Evolutionary conservation across 2,113 vertebrate genomes (phyloP), one percentile per base, ranked within the genome.

Genomic region (Oenanthe oenanthe): DNA sequence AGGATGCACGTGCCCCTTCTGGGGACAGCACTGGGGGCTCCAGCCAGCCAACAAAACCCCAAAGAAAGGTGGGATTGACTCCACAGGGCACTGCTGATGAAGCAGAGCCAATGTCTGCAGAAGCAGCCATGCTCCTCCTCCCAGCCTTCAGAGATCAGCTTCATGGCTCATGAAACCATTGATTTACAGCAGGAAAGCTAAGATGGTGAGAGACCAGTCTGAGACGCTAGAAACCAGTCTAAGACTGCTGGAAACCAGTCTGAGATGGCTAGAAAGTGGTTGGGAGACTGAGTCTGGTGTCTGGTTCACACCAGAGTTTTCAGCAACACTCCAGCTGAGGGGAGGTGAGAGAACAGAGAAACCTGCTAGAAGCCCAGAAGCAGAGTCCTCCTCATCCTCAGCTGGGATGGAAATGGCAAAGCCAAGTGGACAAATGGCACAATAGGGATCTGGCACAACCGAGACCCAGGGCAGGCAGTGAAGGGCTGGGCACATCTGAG

Each of bases 381-480:
- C 40, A 76, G 81, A 50, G 53, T 42, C 26, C n/a, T 73, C 57
- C 34, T 75, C 58, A 26, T 51, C 32, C 40, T 85, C 54, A 9
- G 21, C 1, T 7, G 6, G 48, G 60, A 42, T 45, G 79, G 58
- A 75, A 78, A 71, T 0, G 4, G 47, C 65, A 76, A 86, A 86
- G 31, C 31, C 10, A 4, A 73, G 42, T 1, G 1, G 48, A 15
- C 3, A 2, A 25, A 26, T 3, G 29, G 61, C 66, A 43, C 32
- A 36, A 20, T 0, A 22, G 34, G 48, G 36, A 47, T 31, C 16
- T 5, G 1, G 45, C 29, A 67, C 28, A n/a, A 11, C 3, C 0
- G 3, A 34, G 6, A 50, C 18, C 7, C 2, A 0, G 38, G 0
- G 2, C 53, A 76, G 48, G 29, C 1, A 12, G 18, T 25, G 47